Conservation (phyloP, 2,797 vertebrate genomes). For the Cossypha dichroa region DNA sequence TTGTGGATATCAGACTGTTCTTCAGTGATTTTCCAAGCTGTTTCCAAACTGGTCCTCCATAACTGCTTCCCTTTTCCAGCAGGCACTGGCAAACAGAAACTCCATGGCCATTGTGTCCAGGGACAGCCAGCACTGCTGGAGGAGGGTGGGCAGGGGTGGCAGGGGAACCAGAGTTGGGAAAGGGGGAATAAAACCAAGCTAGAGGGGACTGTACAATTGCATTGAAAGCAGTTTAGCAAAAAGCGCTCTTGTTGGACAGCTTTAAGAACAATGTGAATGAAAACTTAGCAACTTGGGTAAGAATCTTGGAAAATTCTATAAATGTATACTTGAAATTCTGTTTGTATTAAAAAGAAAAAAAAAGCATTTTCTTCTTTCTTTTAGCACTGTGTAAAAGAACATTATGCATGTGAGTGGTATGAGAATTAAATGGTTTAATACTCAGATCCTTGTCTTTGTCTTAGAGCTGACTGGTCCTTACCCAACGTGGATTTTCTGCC, state of each 20-base stretch:
- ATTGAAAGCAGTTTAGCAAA: slow-evolving; percentile 74
- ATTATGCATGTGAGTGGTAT: slow-evolving; percentile 86
- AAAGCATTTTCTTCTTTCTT: slow-evolving; percentile 80
- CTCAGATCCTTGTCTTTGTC: slow-evolving; percentile 44
- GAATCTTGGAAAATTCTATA: slow-evolving; percentile 79
- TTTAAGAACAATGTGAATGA: slow-evolving; percentile 86
- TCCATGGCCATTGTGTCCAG: not conserved
- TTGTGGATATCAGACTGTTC: slow-evolving; percentile 11
- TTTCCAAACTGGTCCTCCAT: not conserved
- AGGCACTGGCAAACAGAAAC: not conserved
- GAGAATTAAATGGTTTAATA: slow-evolving; percentile 85
- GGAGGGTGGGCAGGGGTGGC: not conserved
- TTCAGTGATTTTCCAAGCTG: not conserved
- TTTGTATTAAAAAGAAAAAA: slow-evolving; percentile 72
- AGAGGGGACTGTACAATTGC: slow-evolving; percentile 70
- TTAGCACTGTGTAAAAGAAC: slow-evolving; percentile 84
- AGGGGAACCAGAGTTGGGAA: not conserved
- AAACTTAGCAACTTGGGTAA: slow-evolving; percentile 80
- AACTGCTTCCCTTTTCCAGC: slow-evolving; percentile 10
- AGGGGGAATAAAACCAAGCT: slow-evolving; percentile 23
- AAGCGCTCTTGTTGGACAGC: slow-evolving; percentile 77
- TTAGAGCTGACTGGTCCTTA: not conserved
- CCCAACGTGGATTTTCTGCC: fast-evolving
- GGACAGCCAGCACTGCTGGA: not conserved
- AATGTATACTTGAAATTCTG: slow-evolving; percentile 83